Percentiles rank a stretch among this genome's conserved stretches.
Evolutionary conservation across 2,113 vertebrate genomes (phyloP).

Genomic region (Sisor rabdophorus): DNA sequence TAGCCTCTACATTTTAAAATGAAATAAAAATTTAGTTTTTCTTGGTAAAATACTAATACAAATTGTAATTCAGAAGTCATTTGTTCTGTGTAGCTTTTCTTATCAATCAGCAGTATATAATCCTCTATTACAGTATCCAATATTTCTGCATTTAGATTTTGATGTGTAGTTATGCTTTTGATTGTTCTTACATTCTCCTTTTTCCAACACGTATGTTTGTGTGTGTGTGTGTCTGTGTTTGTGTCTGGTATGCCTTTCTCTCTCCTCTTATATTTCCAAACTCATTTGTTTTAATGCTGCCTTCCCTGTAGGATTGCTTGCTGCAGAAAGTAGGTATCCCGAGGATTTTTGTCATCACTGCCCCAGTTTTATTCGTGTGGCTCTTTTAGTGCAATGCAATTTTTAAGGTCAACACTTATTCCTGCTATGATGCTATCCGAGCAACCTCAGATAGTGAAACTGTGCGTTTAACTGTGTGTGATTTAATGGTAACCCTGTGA

Average conservation of each 20-base stretch:
- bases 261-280: constrained; percentile 12
- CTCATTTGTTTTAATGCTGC: constrained; percentile 83
- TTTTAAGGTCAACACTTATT: background rate
- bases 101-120: background rate
- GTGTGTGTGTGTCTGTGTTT: background rate
- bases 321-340: constrained; percentile 98
- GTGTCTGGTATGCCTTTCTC: background rate
- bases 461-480: constrained; percentile 11
- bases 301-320: constrained; percentile 90
- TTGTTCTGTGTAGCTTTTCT: background rate
- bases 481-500: background rate
- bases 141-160: background rate
- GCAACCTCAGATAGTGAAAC: background rate
- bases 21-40: too few relatives aligned
- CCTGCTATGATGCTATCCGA: background rate
- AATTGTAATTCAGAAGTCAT: background rate
- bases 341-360: background rate
- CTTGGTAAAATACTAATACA: background rate
- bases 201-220: background rate
- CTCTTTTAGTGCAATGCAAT: background rate
- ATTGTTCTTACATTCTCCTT: background rate
- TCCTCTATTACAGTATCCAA: background rate
- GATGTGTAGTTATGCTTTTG: too few relatives aligned
- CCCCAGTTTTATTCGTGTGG: background rate
- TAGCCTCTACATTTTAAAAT: background rate